A percentile compares a stretch with the other conserved stretches of the same genome.
phyloP scores from a whole-genome alignment of 35 echinoderm and acorn worm species.

The Ophiothrix spiculata region DNA sequence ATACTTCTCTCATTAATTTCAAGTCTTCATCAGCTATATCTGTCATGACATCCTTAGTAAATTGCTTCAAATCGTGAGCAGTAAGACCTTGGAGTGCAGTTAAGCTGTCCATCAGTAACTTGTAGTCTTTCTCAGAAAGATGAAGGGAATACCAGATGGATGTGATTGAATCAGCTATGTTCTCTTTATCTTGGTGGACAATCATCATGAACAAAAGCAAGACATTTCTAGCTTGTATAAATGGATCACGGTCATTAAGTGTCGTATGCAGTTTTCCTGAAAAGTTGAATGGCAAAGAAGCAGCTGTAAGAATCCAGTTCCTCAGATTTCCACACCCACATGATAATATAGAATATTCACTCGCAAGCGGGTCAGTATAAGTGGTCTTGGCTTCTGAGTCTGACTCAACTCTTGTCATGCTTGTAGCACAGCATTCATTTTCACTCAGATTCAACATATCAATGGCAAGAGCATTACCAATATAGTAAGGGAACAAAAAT shows the following conservation, averaged over 20 bases:
- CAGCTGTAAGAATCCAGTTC: constrained; percentile 39
- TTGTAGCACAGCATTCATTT: constrained; percentile 56
- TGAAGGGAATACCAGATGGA: constrained; percentile 46
- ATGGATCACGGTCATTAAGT: constrained; percentile 53
- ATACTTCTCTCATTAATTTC: constrained; percentile 24
- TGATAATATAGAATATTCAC: constrained; percentile 37
- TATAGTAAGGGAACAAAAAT: constrained; percentile 19
- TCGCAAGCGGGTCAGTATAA: neutral
- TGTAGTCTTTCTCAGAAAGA: constrained; percentile 40
- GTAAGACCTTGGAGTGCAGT: neutral
- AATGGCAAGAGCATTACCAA: constrained; percentile 45
- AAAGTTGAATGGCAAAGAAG: constrained; percentile 47
- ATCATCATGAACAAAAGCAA: constrained; percentile 61
- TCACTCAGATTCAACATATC: constrained; percentile 51
- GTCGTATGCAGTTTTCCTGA: constrained; percentile 43
- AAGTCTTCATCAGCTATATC: neutral
- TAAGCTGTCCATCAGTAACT: constrained; percentile 15
- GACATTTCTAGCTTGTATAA: constrained; percentile 58
- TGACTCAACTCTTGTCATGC: too few relatives aligned
- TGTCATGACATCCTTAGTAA: neutral
- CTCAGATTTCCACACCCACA: constrained; percentile 52
- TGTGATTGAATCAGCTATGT: neutral
- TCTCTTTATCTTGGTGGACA: neutral
- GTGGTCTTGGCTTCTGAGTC: neutral
- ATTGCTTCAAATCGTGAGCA: neutral